Percentiles rank a stretch among this genome's conserved stretches.
Conservation (phyloP, 1,140 invertebrate species). For the Polypedilum vanderplanki region DNA sequence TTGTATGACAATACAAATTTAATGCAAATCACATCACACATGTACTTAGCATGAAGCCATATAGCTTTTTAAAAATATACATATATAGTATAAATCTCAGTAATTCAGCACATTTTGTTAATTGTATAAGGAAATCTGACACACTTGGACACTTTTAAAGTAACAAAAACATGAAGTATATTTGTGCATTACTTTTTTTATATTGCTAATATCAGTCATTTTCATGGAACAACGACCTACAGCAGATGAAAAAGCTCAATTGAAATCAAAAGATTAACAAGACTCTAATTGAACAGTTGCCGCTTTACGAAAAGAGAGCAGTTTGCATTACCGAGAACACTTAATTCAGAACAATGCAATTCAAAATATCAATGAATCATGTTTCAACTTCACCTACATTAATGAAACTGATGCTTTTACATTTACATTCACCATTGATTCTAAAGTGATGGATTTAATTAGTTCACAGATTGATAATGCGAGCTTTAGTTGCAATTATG, state of each 20-base stretch:
- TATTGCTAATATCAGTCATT: too few relatives aligned
- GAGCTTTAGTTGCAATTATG: neutral
- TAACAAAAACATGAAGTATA: too few relatives aligned
- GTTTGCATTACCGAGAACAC: neutral
- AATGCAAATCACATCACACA: too few relatives aligned
- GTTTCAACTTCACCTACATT: neutral
- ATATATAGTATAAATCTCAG: too few relatives aligned
- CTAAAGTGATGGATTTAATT: neutral
- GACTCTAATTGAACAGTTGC: neutral
- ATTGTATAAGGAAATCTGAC: too few relatives aligned
- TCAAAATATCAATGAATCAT: neutral
- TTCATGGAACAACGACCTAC: neutral
- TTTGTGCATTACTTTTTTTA: too few relatives aligned
- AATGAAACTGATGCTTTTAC: neutral
- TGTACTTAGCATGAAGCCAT: too few relatives aligned
- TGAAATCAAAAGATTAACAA: neutral
- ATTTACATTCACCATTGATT: neutral
- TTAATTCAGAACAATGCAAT: neutral
- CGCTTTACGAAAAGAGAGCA: neutral
- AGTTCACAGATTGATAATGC: neutral
- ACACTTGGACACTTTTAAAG: too few relatives aligned
- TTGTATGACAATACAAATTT: too few relatives aligned
- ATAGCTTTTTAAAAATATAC: too few relatives aligned
- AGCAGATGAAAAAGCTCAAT: neutral
- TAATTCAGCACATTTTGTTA: too few relatives aligned